Percentiles rank a stretch among this genome's conserved stretches.
phyloP scores from a whole-genome alignment of 2,113 vertebrate genomes.

The Micromys minutus region DNA sequence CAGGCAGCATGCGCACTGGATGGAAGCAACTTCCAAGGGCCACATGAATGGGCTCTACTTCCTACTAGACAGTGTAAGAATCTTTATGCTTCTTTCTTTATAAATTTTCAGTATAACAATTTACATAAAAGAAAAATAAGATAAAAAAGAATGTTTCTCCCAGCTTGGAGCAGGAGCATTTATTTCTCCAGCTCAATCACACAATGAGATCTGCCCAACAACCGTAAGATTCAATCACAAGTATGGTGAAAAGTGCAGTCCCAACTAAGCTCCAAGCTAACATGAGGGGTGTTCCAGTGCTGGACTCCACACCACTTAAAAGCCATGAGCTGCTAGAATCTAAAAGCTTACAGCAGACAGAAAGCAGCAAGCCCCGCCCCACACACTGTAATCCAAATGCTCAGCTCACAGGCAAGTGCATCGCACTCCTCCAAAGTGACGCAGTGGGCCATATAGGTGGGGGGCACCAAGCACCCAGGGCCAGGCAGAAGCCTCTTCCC shows the following conservation, averaged over 20 bases:
- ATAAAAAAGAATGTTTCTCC: neutral
- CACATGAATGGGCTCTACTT: neutral
- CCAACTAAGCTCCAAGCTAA: slow-evolving; percentile 26
- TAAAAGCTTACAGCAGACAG: neutral
- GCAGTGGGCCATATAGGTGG: neutral
- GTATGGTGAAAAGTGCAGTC: slow-evolving; percentile 15
- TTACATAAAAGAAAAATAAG: slow-evolving; percentile 34
- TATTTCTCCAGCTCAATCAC: slow-evolving; percentile 20
- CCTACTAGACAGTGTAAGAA: neutral
- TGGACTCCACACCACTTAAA: slow-evolving; percentile 24
- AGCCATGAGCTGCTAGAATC: neutral
- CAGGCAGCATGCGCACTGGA: neutral
- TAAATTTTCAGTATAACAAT: slow-evolving; percentile 3
- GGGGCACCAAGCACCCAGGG: neutral
- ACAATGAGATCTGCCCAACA: slow-evolving; percentile 17
- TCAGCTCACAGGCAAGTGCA: neutral
- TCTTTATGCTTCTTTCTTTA: neutral
- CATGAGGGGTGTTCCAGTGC: slow-evolving; percentile 11
- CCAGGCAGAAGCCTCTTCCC: neutral
- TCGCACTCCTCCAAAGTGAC: neutral
- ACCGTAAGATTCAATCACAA: slow-evolving; percentile 29
- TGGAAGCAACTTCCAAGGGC: neutral
- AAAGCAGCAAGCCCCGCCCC: neutral
- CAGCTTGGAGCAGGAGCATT: neutral
- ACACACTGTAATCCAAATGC: neutral